A percentile compares a stretch with the other conserved stretches of the same genome.
phyloP scores from a whole-genome alignment of 2,113 vertebrate species.

The Charina bottae region DNA sequence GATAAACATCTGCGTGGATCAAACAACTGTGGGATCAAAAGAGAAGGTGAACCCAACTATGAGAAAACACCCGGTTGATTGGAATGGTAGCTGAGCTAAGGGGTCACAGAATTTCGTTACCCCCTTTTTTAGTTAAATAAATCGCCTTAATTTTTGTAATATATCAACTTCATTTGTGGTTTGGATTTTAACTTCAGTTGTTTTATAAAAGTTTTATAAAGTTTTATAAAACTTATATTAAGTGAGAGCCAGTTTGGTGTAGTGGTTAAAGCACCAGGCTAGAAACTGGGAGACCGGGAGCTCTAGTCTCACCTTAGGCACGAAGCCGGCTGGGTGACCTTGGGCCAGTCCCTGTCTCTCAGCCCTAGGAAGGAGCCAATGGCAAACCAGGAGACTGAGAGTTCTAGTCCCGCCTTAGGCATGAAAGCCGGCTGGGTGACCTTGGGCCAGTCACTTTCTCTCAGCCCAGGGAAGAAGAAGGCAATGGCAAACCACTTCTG shows the following conservation, averaged over 20 bases:
- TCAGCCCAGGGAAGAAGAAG: neutral
- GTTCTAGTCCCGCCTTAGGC: neutral
- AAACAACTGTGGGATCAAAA: slow-evolving; percentile 63
- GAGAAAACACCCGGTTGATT: neutral
- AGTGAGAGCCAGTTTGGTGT: neutral
- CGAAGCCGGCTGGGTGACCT: neutral
- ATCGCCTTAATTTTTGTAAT: neutral
- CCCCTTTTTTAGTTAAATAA: neutral
- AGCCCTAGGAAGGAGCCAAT: neutral
- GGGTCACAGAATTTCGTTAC: neutral
- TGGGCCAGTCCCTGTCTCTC: neutral
- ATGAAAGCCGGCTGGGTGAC: neutral
- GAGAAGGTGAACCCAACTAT: slow-evolving; percentile 50
- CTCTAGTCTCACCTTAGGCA: neutral
- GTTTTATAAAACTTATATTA: neutral
- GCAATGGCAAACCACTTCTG: neutral
- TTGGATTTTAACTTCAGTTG: neutral
- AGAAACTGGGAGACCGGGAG: neutral
- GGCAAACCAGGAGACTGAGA: neutral
- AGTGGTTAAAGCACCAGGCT: neutral
- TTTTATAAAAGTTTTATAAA: neutral
- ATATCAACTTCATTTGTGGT: neutral
- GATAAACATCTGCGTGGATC: slow-evolving; percentile 60
- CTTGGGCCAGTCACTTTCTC: neutral
- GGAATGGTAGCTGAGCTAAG: neutral